phyloP scores from a whole-genome alignment of 2,888 invertebrate genomes.

The Pyrocoelia pectoralis region DNA sequence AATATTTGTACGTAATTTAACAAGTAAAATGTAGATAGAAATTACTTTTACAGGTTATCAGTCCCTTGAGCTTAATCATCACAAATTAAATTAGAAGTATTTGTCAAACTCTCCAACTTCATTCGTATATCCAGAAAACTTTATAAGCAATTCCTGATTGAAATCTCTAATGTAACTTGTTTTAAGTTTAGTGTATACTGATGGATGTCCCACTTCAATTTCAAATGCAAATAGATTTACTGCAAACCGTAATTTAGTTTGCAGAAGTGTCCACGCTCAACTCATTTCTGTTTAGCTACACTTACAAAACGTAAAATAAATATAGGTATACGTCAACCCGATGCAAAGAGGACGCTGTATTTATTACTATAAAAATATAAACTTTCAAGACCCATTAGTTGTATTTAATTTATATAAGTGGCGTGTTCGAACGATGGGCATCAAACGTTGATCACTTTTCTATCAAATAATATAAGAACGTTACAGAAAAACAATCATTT shows the following conservation, averaged over 20 bases:
- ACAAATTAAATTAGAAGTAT: conserved; percentile 28
- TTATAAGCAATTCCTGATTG: conserved; percentile 31
- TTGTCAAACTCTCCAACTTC: conserved; percentile 24
- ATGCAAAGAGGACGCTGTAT: not conserved
- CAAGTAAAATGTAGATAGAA: too few relatives aligned
- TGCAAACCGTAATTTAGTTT: conserved; percentile 29
- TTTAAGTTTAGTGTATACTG: conserved; percentile 29
- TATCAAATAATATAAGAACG: conserved; percentile 35
- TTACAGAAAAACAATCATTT: conserved; percentile 50
- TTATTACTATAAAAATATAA: too few relatives aligned
- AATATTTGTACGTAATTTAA: too few relatives aligned
- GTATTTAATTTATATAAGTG: not conserved
- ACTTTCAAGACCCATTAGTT: not conserved
- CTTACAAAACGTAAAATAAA: not conserved
- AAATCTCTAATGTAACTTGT: conserved; percentile 31
- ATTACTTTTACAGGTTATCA: too few relatives aligned
- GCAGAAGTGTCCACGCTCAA: conserved; percentile 22
- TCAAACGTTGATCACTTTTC: conserved; percentile 19
- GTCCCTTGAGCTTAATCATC: not conserved
- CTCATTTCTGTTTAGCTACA: conserved; percentile 17
- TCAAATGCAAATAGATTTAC: conserved; percentile 33
- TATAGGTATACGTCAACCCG: not conserved
- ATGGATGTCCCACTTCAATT: conserved; percentile 30
- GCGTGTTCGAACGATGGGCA: not conserved
- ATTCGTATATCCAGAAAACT: conserved; percentile 24